phyloP scores from a whole-genome alignment of 2,113 vertebrate species.

The Motacilla tschutschensis region DNA sequence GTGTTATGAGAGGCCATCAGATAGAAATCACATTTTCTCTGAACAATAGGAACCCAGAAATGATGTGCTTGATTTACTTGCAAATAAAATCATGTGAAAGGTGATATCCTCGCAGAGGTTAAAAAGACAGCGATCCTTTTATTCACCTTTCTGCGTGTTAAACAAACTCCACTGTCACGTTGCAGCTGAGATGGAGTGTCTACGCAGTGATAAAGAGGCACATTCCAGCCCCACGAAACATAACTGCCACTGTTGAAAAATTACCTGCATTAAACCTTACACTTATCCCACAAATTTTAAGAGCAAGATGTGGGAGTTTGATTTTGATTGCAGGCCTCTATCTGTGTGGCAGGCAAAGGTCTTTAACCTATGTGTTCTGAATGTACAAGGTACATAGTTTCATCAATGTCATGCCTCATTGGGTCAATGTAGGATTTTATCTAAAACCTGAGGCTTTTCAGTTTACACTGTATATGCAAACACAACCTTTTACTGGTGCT shows the following conservation, averaged over 20 bases:
- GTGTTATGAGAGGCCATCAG: constrained; percentile 63
- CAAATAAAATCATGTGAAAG: constrained; percentile 69
- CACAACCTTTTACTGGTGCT: constrained; percentile 50
- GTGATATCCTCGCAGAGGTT: constrained; percentile 56
- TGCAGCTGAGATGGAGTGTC: constrained; percentile 57
- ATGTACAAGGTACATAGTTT: constrained; percentile 40
- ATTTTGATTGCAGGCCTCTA: constrained; percentile 63
- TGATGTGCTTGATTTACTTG: constrained; percentile 73
- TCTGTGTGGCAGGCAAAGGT: constrained; percentile 63
- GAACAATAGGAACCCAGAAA: constrained; percentile 65
- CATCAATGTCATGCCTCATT: constrained; percentile 52
- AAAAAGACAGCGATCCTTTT: constrained; percentile 55
- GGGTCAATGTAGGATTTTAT: constrained; percentile 63
- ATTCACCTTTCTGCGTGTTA: constrained; percentile 58
- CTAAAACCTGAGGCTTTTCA: constrained; percentile 61
- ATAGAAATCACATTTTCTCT: constrained; percentile 66
- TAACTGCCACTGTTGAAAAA: constrained; percentile 68
- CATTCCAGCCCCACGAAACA: constrained; percentile 50
- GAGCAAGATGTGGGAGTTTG: constrained; percentile 67
- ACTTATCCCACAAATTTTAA: constrained; percentile 54
- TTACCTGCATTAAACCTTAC: constrained; percentile 65
- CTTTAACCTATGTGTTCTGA: constrained; percentile 45
- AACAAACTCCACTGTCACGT: constrained; percentile 62
- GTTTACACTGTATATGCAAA: constrained; percentile 59
- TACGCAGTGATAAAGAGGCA: constrained; percentile 52